Conservation (phyloP, 1,140 invertebrate species). For the Cephus cinctus region DNA sequence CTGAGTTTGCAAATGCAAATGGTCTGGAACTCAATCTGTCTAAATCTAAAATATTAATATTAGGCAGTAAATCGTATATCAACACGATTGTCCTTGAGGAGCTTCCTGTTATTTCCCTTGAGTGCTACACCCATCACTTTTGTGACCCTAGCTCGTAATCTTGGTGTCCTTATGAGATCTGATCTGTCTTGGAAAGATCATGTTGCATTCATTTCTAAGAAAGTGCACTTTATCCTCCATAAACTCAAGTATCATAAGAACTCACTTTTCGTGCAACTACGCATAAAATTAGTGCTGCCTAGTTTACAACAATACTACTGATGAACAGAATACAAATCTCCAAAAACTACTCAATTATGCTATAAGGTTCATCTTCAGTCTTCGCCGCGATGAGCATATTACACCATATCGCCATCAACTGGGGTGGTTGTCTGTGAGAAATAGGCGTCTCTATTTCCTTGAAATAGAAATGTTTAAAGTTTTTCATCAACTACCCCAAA, state of each 20-base stretch:
- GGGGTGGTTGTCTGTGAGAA: too few relatives aligned
- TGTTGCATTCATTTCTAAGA: conserved; percentile 1
- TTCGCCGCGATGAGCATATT: too few relatives aligned
- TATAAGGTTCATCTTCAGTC: too few relatives aligned
- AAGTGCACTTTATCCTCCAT: conserved; percentile 2
- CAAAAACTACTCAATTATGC: too few relatives aligned
- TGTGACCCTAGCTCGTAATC: background rate
- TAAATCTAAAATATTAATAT: conserved; percentile 2
- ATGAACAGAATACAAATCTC: too few relatives aligned
- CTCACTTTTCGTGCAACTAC: background rate
- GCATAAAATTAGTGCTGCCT: background rate
- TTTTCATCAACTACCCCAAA: too few relatives aligned
- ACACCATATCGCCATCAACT: too few relatives aligned
- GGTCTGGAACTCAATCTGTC: background rate
- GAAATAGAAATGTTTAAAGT: too few relatives aligned
- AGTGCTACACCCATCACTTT: background rate
- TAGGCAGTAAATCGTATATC: background rate
- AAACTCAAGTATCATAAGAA: conserved; percentile 2
- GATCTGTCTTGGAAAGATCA: conserved; percentile 2
- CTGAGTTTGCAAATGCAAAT: background rate
- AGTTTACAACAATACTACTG: too few relatives aligned
- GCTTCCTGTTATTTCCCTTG: background rate
- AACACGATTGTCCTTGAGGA: background rate
- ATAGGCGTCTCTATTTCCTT: too few relatives aligned
- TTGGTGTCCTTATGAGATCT: background rate